Evolutionary conservation across 2,797 vertebrate species (phyloP).

Genomic region (Remorina albescens): DNA sequence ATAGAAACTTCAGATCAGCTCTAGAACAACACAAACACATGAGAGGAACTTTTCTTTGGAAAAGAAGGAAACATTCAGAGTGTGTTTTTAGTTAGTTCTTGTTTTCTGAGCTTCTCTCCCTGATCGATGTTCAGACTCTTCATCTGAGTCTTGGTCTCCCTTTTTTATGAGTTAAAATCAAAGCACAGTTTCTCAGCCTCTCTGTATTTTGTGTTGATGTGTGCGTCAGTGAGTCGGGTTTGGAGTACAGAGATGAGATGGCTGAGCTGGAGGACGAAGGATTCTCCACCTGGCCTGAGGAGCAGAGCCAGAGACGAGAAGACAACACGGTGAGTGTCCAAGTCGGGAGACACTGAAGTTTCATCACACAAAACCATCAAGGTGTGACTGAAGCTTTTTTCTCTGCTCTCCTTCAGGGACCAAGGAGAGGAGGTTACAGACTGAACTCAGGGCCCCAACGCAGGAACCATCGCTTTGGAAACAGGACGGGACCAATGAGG

Average conservation of each 20-base stretch:
- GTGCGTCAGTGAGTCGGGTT: constrained; percentile 55
- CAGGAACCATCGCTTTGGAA: constrained; percentile 49
- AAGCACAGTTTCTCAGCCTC: too few relatives aligned
- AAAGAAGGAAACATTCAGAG: too few relatives aligned
- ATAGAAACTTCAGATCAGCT: too few relatives aligned
- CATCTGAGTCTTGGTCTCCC: too few relatives aligned
- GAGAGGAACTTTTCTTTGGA: too few relatives aligned
- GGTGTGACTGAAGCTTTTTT: not conserved
- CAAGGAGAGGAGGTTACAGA: constrained; percentile 55
- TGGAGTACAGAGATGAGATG: constrained; percentile 10
- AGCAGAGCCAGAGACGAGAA: constrained; percentile 50
- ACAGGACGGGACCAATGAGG: constrained; percentile 44
- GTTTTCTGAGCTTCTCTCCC: too few relatives aligned
- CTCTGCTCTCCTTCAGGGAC: constrained; percentile 34
- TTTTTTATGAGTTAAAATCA: too few relatives aligned
- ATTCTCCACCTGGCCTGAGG: constrained; percentile 49
- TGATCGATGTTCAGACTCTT: too few relatives aligned
- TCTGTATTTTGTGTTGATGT: not conserved
- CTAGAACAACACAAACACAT: too few relatives aligned
- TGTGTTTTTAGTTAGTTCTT: too few relatives aligned
- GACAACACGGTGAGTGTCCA: constrained; percentile 51
- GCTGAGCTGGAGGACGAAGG: constrained; percentile 40
- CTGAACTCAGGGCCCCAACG: constrained; percentile 33
- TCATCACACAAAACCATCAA: not conserved
- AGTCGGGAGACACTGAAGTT: accelerated